phyloP scores from a whole-genome alignment of 2,113 vertebrate species.

The Willisornis vidua region DNA sequence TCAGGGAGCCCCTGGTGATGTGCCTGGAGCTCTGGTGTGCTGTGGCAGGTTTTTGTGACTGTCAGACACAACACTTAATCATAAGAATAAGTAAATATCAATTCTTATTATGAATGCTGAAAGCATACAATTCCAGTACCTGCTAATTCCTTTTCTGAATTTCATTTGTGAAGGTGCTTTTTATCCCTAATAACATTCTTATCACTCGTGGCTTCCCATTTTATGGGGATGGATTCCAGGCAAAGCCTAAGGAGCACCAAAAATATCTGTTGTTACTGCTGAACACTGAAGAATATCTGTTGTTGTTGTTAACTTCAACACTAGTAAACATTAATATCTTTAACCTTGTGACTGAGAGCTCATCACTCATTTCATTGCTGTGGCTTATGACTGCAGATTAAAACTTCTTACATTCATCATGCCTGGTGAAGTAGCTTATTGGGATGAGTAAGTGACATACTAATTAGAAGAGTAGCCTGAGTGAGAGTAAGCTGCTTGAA shows the following conservation, averaged over 20 bases:
- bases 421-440: neutral
- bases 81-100: neutral
- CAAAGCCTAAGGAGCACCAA: neutral
- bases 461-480: constrained; percentile 35
- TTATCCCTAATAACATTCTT: neutral
- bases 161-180: neutral
- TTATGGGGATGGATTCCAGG: neutral
- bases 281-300: neutral
- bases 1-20: neutral
- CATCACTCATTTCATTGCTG: neutral
- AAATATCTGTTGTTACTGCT: neutral
- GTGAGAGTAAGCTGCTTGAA: constrained; percentile 30
- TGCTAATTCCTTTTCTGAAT: neutral
- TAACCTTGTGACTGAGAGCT: neutral
- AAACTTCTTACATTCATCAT: constrained; percentile 4
- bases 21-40: neutral
- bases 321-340: neutral
- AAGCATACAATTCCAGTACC: neutral
- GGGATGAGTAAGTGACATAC: neutral
- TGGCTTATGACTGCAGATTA: neutral
- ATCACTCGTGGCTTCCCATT: neutral
- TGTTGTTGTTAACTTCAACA: neutral
- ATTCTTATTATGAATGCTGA: neutral
- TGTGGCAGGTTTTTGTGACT: neutral
- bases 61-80: neutral